A percentile compares a stretch with the other conserved stretches of the same genome.
Evolutionary conservation across 2,888 invertebrate species (phyloP).

Genomic region (Eupithecia centaureata): DNA sequence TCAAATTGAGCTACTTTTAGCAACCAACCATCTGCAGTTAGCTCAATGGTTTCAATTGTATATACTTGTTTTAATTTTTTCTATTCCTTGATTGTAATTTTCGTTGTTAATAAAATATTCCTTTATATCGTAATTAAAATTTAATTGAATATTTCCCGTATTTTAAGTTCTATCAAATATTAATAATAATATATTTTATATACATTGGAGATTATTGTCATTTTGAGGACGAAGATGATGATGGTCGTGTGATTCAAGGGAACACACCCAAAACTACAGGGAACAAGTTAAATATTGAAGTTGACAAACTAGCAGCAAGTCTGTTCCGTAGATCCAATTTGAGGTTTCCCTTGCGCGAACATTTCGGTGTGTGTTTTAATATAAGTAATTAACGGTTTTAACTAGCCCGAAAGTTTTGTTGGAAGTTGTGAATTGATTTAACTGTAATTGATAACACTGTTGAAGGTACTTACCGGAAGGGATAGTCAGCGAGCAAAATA

Average conservation of each 20-base stretch:
- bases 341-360: slow-evolving; percentile 49
- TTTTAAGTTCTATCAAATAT: no score
- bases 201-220: no score
- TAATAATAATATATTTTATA: no score
- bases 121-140: no score
- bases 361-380: slow-evolving; percentile 53
- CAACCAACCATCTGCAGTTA: no score
- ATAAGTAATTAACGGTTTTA: slow-evolving; percentile 51
- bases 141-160: no score
- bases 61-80: no score
- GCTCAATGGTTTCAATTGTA: no score
- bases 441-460: slow-evolving; percentile 10
- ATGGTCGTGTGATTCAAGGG: neutral
- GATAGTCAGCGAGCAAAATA: neutral
- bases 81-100: no score
- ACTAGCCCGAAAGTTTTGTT: slow-evolving; percentile 36
- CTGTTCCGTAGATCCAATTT: slow-evolving; percentile 58
- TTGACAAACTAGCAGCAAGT: slow-evolving; percentile 68
- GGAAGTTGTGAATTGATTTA: slow-evolving; percentile 20
- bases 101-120: no score
- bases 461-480: neutral
- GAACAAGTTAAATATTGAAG: slow-evolving; percentile 75
- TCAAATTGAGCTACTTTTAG: no score
- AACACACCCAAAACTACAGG: slow-evolving; percentile 49
- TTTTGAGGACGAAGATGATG: neutral